A percentile compares a stretch with the other conserved stretches of the same genome.
phyloP scores from a whole-genome alignment of 2,113 vertebrate genomes.

The Sisor rabdophorus region DNA sequence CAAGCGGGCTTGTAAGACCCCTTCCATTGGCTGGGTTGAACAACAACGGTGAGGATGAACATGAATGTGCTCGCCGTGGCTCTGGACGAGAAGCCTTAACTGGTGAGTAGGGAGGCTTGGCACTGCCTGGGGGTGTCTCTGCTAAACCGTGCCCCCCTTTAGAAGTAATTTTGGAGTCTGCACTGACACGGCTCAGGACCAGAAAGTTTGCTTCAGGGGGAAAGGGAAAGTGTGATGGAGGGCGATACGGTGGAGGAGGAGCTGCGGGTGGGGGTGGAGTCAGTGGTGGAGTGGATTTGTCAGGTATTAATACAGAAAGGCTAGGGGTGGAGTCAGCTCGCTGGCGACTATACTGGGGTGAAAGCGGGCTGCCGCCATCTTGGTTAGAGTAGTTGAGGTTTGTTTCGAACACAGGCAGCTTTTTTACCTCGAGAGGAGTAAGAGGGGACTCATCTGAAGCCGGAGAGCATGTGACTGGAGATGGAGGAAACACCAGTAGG shows the following conservation, averaged over 20 bases:
- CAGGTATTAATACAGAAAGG: slow-evolving; percentile 73
- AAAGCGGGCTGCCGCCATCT: slow-evolving; percentile 79
- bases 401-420: slow-evolving; percentile 89
- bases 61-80: slow-evolving; percentile 74
- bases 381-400: slow-evolving; percentile 82
- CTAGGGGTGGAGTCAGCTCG: slow-evolving; percentile 81
- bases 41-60: slow-evolving; percentile 74
- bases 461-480: slow-evolving; percentile 89
- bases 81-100: slow-evolving; percentile 75
- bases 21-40: slow-evolving; percentile 81
- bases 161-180: slow-evolving; percentile 70
- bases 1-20: slow-evolving; percentile 86
- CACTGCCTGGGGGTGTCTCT: slow-evolving; percentile 67
- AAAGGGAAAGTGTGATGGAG: slow-evolving; percentile 81
- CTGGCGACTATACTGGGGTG: slow-evolving; percentile 80
- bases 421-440: slow-evolving; percentile 92
- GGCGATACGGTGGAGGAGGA: slow-evolving; percentile 74
- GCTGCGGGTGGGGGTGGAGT: slow-evolving; percentile 74
- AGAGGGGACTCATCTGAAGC: slow-evolving; percentile 94
- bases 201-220: slow-evolving; percentile 74
- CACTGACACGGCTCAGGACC: slow-evolving; percentile 61
- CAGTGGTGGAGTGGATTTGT: slow-evolving; percentile 79
- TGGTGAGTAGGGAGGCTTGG: slow-evolving; percentile 76
- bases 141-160: slow-evolving; percentile 60
- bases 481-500: slow-evolving; percentile 89